Evolutionary conservation across 2,113 vertebrate genomes (phyloP).

Genomic region (Oophaga pumilio): DNA sequence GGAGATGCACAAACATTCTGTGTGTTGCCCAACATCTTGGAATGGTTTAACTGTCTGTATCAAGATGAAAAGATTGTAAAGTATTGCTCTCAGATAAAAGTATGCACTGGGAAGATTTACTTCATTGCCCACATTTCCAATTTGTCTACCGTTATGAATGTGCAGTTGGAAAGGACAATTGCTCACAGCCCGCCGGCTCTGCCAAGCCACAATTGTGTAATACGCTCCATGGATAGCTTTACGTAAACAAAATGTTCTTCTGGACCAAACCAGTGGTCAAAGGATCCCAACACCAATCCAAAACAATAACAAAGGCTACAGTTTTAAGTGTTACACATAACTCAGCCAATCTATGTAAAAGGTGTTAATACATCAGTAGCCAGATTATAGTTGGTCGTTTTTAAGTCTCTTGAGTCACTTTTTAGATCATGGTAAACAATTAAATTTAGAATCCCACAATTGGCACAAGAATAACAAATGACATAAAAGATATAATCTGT

Average conservation of each 20-base stretch:
- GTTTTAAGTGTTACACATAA: not conserved
- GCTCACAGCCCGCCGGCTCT: conserved; percentile 13
- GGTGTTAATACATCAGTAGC: not conserved
- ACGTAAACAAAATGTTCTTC: conserved; percentile 47
- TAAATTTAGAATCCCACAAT: no score
- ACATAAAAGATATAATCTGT: no score
- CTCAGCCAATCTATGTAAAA: not conserved
- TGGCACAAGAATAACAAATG: no score
- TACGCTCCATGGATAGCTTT: conserved; percentile 48
- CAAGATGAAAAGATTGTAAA: not conserved
- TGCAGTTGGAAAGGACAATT: conserved; percentile 34
- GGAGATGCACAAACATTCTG: not conserved
- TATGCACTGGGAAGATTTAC: not conserved
- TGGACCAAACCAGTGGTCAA: conserved; percentile 39
- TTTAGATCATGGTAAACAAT: no score
- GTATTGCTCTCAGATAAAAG: not conserved
- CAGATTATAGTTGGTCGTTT: no score
- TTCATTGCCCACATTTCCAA: not conserved
- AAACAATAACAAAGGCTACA: not conserved
- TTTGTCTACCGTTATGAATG: not conserved
- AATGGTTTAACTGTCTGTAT: not conserved
- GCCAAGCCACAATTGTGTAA: conserved; percentile 55
- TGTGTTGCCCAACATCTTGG: not conserved
- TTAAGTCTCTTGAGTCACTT: no score
- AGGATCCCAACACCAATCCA: conserved; percentile 16